These are phyloP conservation scores for Caenorhabditis imperialis DNA, from an alignment of 2,888 invertebrate genomes.

Conservation along the genomic window DNA sequence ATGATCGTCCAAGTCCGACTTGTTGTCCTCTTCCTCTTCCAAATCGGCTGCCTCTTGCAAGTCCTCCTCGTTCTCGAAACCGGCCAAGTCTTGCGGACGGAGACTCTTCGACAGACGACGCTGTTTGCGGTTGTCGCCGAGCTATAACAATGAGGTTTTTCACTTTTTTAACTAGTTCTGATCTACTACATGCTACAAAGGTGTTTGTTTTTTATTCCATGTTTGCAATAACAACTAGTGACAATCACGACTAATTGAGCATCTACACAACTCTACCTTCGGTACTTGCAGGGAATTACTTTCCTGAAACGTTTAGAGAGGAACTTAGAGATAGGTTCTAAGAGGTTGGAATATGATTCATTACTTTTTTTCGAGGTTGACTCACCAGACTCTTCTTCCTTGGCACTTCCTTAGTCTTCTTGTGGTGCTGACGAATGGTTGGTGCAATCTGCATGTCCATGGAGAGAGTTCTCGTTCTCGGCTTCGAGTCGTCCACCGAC, in stretches of 20 bases:
- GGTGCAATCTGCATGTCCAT: constrained; percentile 77
- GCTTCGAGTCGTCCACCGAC: constrained; percentile 43
- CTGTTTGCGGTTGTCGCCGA: constrained; percentile 60
- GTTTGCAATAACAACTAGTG: constrained; percentile 31
- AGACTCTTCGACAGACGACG: constrained; percentile 72
- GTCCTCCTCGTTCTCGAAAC: constrained; percentile 76
- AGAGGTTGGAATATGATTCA: not conserved
- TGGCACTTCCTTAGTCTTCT: constrained; percentile 40
- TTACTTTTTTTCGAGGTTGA: not conserved
- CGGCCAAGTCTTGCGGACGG: constrained; percentile 72
- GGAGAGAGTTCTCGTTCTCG: constrained; percentile 65
- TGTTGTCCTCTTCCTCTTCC: constrained; percentile 59
- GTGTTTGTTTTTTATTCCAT: too few relatives aligned
- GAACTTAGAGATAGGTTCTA: constrained; percentile 4
- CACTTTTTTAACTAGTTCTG: not conserved
- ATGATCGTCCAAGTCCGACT: constrained; percentile 79
- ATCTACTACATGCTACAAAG: constrained; percentile 37
- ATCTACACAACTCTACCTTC: constrained; percentile 54
- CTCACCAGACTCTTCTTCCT: constrained; percentile 58
- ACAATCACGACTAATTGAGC: constrained; percentile 47
- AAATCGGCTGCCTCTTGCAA: constrained; percentile 58
- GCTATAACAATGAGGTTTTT: constrained; percentile 33
- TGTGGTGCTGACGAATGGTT: constrained; percentile 56
- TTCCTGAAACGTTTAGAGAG: constrained; percentile 40
- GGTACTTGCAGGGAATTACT: constrained; percentile 47